Evolutionary conservation across 1,140 invertebrate species (phyloP).

Genomic region (Drosophila micromelanica): DNA sequence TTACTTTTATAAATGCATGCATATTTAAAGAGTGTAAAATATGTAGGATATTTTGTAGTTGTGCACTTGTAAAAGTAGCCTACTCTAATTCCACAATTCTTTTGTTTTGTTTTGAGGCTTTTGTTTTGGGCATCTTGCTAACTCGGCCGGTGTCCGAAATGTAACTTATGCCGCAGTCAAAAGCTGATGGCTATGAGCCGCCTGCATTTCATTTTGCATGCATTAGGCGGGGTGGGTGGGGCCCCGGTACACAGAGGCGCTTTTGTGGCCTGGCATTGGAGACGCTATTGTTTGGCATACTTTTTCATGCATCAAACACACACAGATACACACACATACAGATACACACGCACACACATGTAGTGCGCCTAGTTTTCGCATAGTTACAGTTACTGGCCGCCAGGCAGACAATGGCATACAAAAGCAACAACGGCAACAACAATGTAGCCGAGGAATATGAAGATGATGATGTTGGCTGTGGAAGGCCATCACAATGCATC

Average conservation of each 20-base stretch:
- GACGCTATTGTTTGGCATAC: constrained; percentile 80
- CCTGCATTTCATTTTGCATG: constrained; percentile 55
- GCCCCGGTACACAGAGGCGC: constrained; percentile 3
- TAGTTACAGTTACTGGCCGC: constrained; percentile 73
- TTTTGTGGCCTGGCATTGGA: constrained; percentile 64
- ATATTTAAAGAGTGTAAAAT: no score
- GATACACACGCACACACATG: constrained; percentile 8
- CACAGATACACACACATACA: constrained; percentile 15
- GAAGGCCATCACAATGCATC: constrained; percentile 29
- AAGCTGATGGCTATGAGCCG: constrained; percentile 72
- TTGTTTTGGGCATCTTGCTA: constrained; percentile 53
- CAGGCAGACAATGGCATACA: constrained; percentile 71
- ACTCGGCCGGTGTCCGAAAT: constrained; percentile 47
- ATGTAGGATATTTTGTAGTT: constrained; percentile 12
- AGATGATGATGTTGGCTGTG: constrained; percentile 39
- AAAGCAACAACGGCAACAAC: constrained; percentile 53
- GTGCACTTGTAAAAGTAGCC: neutral
- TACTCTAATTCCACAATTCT: constrained; percentile 20
- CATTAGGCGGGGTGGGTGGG: constrained; percentile 15
- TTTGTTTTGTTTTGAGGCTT: constrained; percentile 57
- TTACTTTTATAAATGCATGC: no score
- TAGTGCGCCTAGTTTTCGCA: constrained; percentile 62
- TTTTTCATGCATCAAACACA: constrained; percentile 46
- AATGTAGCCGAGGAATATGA: constrained; percentile 39
- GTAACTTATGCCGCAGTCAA: constrained; percentile 65